These are phyloP conservation scores for Therioaphis trifolii DNA, from an alignment of 2,888 invertebrate genomes.

Conservation along the genomic window DNA sequence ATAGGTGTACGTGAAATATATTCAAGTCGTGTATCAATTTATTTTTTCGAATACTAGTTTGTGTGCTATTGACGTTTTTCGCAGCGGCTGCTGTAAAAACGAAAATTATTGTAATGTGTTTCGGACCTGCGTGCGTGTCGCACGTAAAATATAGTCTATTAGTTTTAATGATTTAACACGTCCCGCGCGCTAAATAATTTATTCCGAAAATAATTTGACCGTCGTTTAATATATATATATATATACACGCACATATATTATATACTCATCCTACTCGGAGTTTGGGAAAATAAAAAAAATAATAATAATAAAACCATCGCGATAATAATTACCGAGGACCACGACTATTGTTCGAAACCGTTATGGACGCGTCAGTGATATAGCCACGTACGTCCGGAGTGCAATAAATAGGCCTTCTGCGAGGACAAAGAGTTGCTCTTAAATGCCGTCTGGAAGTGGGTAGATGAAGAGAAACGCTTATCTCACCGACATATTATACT, in stretches of 20 bases:
- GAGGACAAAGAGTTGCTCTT: slow-evolving; percentile 17
- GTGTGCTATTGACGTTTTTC: neutral
- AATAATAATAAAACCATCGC: slow-evolving; percentile 9
- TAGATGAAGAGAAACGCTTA: slow-evolving; percentile 28
- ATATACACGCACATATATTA: too few relatives aligned
- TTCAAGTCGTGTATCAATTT: neutral
- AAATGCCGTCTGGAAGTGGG: slow-evolving; percentile 22
- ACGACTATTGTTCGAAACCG: neutral
- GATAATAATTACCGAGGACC: neutral
- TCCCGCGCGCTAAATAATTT: slow-evolving; percentile 2
- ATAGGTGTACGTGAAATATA: too few relatives aligned
- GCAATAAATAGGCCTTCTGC: slow-evolving; percentile 32
- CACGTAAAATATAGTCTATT: neutral
- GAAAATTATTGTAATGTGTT: neutral
- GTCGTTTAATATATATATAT: neutral
- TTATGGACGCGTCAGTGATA: neutral
- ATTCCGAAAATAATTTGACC: slow-evolving; percentile 3
- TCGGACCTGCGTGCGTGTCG: neutral
- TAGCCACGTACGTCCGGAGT: slow-evolving; percentile 24
- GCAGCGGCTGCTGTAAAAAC: neutral
- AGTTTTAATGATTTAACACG: slow-evolving; percentile 22
- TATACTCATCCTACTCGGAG: too few relatives aligned
- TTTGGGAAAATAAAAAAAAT: neutral
- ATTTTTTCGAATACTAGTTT: neutral
- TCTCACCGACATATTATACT: slow-evolving; percentile 6